These are phyloP conservation scores for Anodontia alba DNA, from an alignment of 2,888 invertebrate genomes.

Conservation along the genomic window DNA sequence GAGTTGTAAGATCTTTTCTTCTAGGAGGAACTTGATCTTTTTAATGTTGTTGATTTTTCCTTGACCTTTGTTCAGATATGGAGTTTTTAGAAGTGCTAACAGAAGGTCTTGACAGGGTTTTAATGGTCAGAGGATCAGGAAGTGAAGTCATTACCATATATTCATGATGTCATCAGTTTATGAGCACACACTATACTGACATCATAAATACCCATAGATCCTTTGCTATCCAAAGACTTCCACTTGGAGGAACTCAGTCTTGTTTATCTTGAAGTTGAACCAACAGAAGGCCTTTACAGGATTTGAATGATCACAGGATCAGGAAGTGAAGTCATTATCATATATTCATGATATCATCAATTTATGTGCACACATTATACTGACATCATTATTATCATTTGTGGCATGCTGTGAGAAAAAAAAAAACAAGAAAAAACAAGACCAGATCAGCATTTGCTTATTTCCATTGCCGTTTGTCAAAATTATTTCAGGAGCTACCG, in stretches of 20 bases:
- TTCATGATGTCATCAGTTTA: conserved; percentile 88
- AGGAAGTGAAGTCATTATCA: conserved; percentile 99
- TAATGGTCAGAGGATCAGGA: conserved; percentile 99
- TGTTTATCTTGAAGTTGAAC: conserved; percentile 91
- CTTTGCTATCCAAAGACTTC: no score
- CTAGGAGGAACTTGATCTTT: no score
- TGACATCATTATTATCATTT: conserved; percentile 91
- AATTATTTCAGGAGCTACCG: no score
- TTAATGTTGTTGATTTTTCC: neutral
- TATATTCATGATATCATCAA: conserved; percentile 91
- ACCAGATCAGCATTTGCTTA: no score
- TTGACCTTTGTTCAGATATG: conserved; percentile 91
- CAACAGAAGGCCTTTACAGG: conserved; percentile 98
- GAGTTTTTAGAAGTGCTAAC: conserved; percentile 99
- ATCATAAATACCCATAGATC: no score
- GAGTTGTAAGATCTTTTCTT: no score
- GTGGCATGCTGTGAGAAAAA: no score
- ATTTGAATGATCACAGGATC: conserved; percentile 99
- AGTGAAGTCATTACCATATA: conserved; percentile 99
- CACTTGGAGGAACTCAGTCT: no score
- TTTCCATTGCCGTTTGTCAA: no score
- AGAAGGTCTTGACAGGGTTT: conserved; percentile 97
- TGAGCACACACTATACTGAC: conserved; percentile 78
- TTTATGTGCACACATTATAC: conserved; percentile 13
- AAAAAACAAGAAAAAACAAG: no score